phyloP scores from a whole-genome alignment of 2,797 vertebrate species.

The Coregonus suidteri region DNA sequence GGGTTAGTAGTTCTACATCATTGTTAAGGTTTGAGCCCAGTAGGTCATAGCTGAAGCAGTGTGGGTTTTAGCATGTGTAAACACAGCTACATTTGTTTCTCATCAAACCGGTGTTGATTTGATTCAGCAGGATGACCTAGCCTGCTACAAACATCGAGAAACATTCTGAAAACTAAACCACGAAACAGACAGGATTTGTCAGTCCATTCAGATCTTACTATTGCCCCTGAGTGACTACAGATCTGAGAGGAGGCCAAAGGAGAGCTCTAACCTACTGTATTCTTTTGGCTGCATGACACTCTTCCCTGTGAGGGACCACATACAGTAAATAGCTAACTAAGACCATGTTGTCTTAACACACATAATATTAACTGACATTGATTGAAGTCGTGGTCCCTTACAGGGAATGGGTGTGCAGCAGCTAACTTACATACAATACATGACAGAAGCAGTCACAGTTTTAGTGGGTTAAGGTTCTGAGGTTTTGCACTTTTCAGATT shows the following conservation, averaged over 20 bases:
- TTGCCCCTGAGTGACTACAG: background rate
- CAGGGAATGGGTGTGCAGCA: slow-evolving; percentile 1
- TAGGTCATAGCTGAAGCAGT: slow-evolving; percentile 13
- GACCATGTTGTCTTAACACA: background rate
- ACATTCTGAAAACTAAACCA: slow-evolving; percentile 16
- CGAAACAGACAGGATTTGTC: slow-evolving; percentile 5
- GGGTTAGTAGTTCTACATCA: background rate
- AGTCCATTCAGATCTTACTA: slow-evolving; percentile 8
- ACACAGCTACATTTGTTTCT: slow-evolving; percentile 4
- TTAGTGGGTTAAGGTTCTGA: background rate
- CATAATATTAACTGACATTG: background rate
- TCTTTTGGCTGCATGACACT: background rate
- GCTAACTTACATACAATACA: slow-evolving; percentile 3
- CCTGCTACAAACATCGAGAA: slow-evolving; percentile 17
- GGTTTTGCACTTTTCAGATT: slow-evolving; percentile 2
- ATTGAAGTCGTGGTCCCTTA: background rate
- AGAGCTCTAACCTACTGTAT: too few species aligned
- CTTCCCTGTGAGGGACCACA: slow-evolving; percentile 5
- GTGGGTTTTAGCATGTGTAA: background rate
- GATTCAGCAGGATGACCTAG: slow-evolving; percentile 30
- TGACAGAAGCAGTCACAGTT: slow-evolving; percentile 1
- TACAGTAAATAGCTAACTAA: too few species aligned
- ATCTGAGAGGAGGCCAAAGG: background rate
- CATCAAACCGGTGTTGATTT: background rate
- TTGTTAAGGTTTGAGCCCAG: slow-evolving; percentile 10